A percentile compares a stretch with the other conserved stretches of the same genome.
Conservation (phyloP, 2,113 vertebrate species). For the Turdus rufiventris region DNA sequence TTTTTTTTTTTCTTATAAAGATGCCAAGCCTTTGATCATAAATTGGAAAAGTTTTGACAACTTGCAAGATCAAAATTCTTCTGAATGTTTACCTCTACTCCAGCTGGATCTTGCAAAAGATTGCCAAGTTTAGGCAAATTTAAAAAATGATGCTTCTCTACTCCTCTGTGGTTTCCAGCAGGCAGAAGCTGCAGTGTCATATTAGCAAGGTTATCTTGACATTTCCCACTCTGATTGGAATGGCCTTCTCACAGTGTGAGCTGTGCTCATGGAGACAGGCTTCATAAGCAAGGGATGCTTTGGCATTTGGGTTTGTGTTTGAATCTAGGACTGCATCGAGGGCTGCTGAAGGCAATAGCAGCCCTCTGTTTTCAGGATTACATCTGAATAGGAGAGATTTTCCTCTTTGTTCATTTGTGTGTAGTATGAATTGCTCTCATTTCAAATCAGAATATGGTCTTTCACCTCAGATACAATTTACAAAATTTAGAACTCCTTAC, state of each 20-base stretch:
- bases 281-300: background rate
- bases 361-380: background rate
- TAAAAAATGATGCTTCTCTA: accelerated
- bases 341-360: background rate
- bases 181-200: background rate
- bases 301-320: background rate
- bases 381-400: background rate
- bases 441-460: background rate
- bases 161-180: background rate
- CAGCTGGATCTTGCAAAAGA: background rate
- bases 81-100: background rate
- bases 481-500: background rate
- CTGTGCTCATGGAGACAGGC: background rate
- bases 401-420: background rate
- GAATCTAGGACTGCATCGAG: background rate
- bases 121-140: background rate
- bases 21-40: background rate
- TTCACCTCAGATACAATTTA: background rate
- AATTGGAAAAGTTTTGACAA: background rate
- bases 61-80: background rate
- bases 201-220: background rate
- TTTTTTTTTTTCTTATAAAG: background rate
- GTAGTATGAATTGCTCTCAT: background rate
- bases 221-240: background rate
- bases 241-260: background rate